phyloP scores from a whole-genome alignment of 2,113 vertebrate genomes.

The Alethe castanea region DNA sequence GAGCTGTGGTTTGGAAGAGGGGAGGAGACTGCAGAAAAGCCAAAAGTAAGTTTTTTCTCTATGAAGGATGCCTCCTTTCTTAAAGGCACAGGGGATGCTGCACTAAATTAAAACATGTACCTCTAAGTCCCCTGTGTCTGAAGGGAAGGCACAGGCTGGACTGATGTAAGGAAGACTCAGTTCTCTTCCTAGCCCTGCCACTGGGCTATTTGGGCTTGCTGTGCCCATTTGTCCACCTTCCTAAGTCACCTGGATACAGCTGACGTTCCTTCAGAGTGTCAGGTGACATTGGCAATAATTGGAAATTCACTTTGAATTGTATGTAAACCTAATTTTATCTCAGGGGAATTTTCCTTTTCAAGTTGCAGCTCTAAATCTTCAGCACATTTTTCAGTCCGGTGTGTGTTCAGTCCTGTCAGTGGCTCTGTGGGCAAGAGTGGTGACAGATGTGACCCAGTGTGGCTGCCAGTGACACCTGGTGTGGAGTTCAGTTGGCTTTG shows the following conservation, averaged over 20 bases:
- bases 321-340: background rate
- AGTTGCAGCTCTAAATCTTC: background rate
- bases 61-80: background rate
- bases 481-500: background rate
- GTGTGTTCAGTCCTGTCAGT: background rate
- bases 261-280: background rate
- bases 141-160: background rate
- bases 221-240: background rate
- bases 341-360: background rate
- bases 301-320: background rate
- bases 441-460: background rate
- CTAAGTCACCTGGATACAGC: background rate
- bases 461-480: background rate
- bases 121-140: background rate
- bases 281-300: background rate
- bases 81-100: background rate
- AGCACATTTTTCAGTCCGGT: background rate
- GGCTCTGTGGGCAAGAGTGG: background rate
- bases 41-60: background rate
- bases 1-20: background rate
- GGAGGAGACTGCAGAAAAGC: background rate
- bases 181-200: background rate
- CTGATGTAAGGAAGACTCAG: background rate
- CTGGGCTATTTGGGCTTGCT: background rate
- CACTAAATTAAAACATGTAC: background rate